These are phyloP conservation scores for Genyomyrus donnyi DNA, from an alignment of 2,113 vertebrate species.

Conservation along the genomic window DNA sequence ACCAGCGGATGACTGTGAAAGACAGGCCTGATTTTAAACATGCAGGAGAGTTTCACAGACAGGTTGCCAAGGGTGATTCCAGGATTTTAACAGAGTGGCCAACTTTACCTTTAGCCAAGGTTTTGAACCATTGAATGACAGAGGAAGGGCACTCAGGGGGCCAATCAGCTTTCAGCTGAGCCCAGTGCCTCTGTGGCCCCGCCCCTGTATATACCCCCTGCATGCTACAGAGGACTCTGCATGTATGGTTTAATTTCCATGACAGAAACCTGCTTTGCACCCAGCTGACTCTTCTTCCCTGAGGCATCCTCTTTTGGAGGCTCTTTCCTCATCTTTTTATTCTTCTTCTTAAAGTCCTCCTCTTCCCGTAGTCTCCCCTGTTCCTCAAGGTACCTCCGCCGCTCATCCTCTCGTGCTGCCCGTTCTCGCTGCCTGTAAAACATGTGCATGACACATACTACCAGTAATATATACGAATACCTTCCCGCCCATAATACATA, in stretches of 20 bases:
- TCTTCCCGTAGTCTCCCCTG: constrained; percentile 55
- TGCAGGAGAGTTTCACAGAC: neutral
- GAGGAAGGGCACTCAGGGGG: neutral
- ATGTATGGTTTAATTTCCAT: neutral
- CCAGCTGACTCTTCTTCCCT: constrained; percentile 49
- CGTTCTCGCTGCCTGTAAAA: constrained; percentile 55
- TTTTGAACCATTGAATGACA: neutral
- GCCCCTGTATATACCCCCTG: neutral
- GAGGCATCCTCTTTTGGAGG: constrained; percentile 45
- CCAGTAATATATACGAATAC: neutral
- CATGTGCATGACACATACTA: neutral
- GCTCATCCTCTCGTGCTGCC: constrained; percentile 48
- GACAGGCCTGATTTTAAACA: neutral
- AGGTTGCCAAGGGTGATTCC: neutral
- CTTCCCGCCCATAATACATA: neutral
- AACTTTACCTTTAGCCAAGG: neutral
- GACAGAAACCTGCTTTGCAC: constrained; percentile 47
- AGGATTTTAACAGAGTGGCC: neutral
- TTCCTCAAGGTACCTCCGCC: constrained; percentile 54
- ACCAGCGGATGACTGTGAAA: constrained; percentile 27
- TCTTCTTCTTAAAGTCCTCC: constrained; percentile 61
- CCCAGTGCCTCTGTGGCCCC: neutral
- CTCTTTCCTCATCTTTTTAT: constrained; percentile 54
- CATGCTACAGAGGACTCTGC: neutral
- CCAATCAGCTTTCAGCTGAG: neutral